Base-by-base conservation (phyloP, 2,797 vertebrate genomes). In the Xenopus petersii region DNA sequence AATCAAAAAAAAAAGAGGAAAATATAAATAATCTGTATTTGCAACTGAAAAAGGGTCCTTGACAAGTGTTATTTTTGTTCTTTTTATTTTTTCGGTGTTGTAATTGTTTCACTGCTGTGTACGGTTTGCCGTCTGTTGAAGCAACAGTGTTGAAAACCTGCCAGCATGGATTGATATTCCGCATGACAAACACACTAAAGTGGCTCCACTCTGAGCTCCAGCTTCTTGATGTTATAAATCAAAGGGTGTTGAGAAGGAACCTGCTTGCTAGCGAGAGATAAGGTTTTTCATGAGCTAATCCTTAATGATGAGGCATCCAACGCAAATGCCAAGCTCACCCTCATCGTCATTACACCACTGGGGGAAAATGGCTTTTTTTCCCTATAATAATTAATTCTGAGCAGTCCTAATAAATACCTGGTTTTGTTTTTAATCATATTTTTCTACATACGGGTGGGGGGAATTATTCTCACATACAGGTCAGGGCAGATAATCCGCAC, bases 21-120 rank as follows among this genome's bases (percentile, higher is more conserved):
- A 51, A 5, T 16, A 42, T 26, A 54, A n/a, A 58, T 21, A 51
- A 21, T 87, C 88, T 87, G 88, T 88, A 81, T 90, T 90, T 91
- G 87, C 90, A 92, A 92, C 89, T 92, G 91, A 93, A 92, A 92
- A 93, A 92, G 90, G 91, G 89, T 92, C 90, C 91, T 91, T 87
- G 88, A 90, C 87, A 69, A 91, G 88, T 91, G 90, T 91, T 89
- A 88, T 87, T 49, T 89, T 90, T 86, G 86, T 89, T 89, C 89
- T 10, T 88, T 42, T 47, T 30, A 15, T 54, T 69, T 66, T 85
- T 89, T 91, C 86, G 88, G 88, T 92, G 91, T 91, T 90, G 90
- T 93, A 91, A 92, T 91, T 92, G 92, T 92, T 73, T 92, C 89
- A 91, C 86, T 89, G 91, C 92, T 92, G 90, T 92, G 91, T 92